A percentile compares a stretch with the other conserved stretches of the same genome.
phyloP scores from a whole-genome alignment of 1,140 invertebrate species.

The Liolophura sinensis region DNA sequence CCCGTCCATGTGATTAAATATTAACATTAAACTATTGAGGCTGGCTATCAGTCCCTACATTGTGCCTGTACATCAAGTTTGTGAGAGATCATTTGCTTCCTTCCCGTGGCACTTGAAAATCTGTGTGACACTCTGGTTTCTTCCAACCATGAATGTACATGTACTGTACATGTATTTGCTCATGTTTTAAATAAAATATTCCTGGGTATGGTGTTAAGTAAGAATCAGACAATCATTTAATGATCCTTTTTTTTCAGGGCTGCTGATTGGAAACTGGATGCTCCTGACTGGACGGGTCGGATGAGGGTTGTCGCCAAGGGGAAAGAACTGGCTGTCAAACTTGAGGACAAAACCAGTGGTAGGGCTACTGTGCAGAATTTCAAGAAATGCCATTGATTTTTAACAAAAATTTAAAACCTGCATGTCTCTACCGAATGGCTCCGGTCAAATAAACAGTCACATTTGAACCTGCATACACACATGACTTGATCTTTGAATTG shows the following conservation, averaged over 20 bases:
- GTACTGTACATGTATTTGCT: too few species aligned
- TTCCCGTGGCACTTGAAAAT: too few species aligned
- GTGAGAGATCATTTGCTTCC: too few species aligned
- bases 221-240: too few species aligned
- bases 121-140: too few species aligned
- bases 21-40: too few species aligned
- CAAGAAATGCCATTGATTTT: constrained; percentile 9
- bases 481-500: too few species aligned
- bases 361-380: neutral
- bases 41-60: too few species aligned
- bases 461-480: neutral
- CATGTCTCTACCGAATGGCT: neutral
- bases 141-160: too few species aligned
- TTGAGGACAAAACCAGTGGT: constrained; percentile 92
- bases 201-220: neutral
- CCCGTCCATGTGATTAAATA: too few species aligned
- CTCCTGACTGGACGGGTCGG: constrained; percentile 95
- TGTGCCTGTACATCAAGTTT: too few species aligned
- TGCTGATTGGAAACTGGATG: constrained; percentile 95
- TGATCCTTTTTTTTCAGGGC: constrained; percentile 74
- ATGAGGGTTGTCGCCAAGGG: constrained; percentile 89
- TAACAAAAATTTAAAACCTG: constrained; percentile 1
- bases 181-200: too few species aligned
- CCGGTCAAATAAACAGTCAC: neutral
- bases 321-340: constrained; percentile 82